Conservation (phyloP, 2,113 vertebrate species). For the Dasypus novemcinctus region DNA sequence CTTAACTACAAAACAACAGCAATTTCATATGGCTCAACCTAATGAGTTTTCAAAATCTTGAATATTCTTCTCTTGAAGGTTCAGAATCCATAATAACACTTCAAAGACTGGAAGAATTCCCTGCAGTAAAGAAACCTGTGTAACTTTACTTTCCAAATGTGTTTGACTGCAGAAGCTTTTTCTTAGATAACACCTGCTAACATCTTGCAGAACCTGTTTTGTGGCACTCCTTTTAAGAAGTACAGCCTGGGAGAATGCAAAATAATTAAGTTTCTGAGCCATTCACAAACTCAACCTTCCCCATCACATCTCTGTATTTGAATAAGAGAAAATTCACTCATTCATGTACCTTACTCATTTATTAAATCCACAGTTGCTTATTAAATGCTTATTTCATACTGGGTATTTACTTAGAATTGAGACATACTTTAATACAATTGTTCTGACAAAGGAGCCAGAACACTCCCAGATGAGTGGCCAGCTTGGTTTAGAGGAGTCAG, state of each 20-base stretch:
- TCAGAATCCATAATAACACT: not conserved
- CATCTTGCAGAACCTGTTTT: not conserved
- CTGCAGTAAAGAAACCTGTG: not conserved
- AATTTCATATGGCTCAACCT: not conserved
- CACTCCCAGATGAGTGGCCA: not conserved
- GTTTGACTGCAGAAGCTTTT: not conserved
- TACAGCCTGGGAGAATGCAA: not conserved
- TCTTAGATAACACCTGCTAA: not conserved
- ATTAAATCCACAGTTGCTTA: not conserved
- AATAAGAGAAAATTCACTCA: not conserved
- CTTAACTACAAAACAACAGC: not conserved
- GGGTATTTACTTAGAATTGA: not conserved
- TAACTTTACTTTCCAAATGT: not conserved
- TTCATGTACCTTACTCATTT: not conserved
- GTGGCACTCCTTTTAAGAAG: not conserved
- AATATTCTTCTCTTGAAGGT: not conserved
- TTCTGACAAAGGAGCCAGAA: not conserved
- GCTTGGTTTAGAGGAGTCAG: not conserved
- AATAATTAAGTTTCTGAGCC: not conserved
- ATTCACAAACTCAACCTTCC: not conserved
- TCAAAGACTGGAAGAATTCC: not conserved
- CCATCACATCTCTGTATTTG: not conserved
- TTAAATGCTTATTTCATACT: rapidly evolving
- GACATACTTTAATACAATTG: not conserved
- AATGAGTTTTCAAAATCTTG: not conserved